Evolutionary conservation across 2,797 vertebrate genomes (phyloP).

Genomic region (Sebastes diploproa): DNA sequence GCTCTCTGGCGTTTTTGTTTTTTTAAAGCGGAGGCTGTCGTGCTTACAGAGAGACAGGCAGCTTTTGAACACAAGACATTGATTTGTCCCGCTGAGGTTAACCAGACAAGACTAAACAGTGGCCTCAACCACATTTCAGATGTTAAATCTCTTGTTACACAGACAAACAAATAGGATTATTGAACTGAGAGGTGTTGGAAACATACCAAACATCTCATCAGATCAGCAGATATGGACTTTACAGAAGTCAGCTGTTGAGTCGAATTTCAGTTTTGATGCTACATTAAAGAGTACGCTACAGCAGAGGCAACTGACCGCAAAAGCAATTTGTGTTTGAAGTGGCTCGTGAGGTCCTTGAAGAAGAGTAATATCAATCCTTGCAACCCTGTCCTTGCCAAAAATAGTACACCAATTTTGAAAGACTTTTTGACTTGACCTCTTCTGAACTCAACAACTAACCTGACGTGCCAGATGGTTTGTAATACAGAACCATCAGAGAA

Average conservation of each 20-base stretch:
- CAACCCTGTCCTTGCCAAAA: background rate
- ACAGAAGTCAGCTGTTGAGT: background rate
- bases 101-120: constrained; percentile 61
- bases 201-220: background rate
- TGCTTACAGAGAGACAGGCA: constrained; percentile 37
- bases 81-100: constrained; percentile 71
- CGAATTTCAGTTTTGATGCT: constrained; percentile 10
- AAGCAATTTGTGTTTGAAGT: constrained; percentile 11
- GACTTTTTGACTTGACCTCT: constrained; percentile 16
- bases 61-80: constrained; percentile 45
- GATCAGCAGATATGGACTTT: background rate
- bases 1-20: background rate
- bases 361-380: constrained; percentile 5
- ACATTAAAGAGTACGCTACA: background rate
- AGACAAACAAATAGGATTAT: constrained; percentile 35
- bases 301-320: constrained; percentile 20
- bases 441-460: background rate
- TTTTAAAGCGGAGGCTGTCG: constrained; percentile 8
- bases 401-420: background rate
- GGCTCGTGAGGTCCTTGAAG: background rate
- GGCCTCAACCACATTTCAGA: constrained; percentile 51
- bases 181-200: constrained; percentile 15
- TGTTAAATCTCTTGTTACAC: constrained; percentile 33
- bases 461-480: no score
- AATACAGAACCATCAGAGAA: no score